A percentile compares a stretch with the other conserved stretches of the same genome.
phyloP scores from a whole-genome alignment of 2,113 vertebrate species.

The Syrrhaptes paradoxus region DNA sequence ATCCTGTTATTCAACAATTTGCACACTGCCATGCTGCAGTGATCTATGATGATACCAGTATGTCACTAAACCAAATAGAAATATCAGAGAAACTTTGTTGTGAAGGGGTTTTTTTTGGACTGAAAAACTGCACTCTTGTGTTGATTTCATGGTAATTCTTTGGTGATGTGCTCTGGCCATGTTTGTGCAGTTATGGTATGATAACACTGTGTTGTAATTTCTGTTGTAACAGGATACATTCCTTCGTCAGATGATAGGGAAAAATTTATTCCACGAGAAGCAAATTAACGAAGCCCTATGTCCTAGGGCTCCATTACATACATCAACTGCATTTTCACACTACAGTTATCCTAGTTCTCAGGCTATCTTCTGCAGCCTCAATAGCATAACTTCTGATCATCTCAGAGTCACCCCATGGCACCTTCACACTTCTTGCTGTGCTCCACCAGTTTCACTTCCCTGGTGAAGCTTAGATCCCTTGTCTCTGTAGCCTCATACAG shows the following conservation, averaged over 20 bases:
- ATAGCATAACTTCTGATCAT: neutral
- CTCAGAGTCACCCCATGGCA: neutral
- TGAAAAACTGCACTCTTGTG: neutral
- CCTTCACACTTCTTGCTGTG: neutral
- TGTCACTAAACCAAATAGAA: slow-evolving; percentile 1
- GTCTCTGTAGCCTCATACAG: neutral
- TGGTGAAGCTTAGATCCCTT: neutral
- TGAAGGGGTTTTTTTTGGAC: neutral
- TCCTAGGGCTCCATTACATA: neutral
- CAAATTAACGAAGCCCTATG: neutral
- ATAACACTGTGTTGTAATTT: neutral
- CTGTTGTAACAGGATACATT: neutral
- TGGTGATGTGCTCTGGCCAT: neutral
- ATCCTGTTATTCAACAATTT: slow-evolving; percentile 28
- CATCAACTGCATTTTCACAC: neutral
- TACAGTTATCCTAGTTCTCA: neutral
- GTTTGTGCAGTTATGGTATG: neutral
- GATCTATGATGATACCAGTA: neutral
- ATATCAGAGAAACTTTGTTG: neutral
- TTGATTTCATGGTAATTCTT: neutral
- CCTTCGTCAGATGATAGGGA: neutral
- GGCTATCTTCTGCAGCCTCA: neutral
- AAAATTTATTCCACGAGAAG: neutral
- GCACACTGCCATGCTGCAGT: slow-evolving; percentile 7
- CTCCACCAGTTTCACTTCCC: neutral